Conservation (phyloP, 2,888 invertebrate genomes). For the Volucella inflata region DNA sequence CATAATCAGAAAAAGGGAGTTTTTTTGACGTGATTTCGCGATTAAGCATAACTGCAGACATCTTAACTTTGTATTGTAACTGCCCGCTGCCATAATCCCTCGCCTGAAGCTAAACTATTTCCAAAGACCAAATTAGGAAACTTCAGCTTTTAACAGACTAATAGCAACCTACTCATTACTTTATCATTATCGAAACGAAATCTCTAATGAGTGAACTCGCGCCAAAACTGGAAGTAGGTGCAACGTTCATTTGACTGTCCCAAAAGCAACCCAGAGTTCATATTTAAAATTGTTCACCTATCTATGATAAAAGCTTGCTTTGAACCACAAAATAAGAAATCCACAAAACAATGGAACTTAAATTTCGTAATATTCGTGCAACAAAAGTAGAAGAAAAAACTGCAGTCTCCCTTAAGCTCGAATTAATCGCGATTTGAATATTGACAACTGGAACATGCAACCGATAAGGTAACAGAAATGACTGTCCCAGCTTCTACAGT, state of each 20-base stretch:
- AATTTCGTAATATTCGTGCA: constrained; percentile 29
- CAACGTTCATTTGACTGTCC: constrained; percentile 39
- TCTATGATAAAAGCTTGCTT: not conserved
- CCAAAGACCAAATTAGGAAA: constrained; percentile 51
- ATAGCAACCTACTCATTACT: constrained; percentile 8
- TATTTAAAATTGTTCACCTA: constrained; percentile 11
- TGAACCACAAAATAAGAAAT: constrained; percentile 10
- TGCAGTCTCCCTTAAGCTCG: constrained; percentile 49
- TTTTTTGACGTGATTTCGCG: constrained; percentile 26
- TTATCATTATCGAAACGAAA: constrained; percentile 25
- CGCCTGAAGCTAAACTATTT: constrained; percentile 14
- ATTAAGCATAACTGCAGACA: constrained; percentile 26
- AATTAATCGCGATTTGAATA: constrained; percentile 53
- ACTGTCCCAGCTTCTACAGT: constrained; percentile 22
- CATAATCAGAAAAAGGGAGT: constrained; percentile 32
- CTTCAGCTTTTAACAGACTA: constrained; percentile 4
- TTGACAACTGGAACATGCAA: constrained; percentile 48
- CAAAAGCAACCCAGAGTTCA: constrained; percentile 2
- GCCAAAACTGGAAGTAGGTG: constrained; percentile 44
- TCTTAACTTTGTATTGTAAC: constrained; percentile 50
- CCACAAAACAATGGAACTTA: constrained; percentile 15
- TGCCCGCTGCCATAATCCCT: constrained; percentile 36
- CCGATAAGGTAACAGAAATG: constrained; percentile 55
- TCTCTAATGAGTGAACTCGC: constrained; percentile 2
- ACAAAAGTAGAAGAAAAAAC: constrained; percentile 26